phyloP scores from a whole-genome alignment of 2,888 invertebrate species.

The Mythimna lalbum region DNA sequence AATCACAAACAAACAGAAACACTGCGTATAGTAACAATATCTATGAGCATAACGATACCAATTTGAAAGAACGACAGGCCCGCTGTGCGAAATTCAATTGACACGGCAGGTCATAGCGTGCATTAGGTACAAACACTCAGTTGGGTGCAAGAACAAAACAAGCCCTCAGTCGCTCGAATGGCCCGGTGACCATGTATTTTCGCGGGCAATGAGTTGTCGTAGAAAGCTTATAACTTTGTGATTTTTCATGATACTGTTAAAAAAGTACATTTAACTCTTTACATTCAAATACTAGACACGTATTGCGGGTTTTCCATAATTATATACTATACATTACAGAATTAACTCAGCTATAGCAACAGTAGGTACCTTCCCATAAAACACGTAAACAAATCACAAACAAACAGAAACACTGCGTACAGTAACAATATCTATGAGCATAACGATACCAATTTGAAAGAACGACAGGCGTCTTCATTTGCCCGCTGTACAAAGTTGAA shows the following conservation, averaged over 20 bases:
- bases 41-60: constrained; percentile 69
- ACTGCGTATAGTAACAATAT: constrained; percentile 59
- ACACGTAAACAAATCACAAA: constrained; percentile 9
- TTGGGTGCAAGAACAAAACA: no score
- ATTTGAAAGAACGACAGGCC: constrained; percentile 72
- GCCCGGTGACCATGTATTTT: no score
- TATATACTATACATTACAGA: no score
- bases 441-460: constrained; percentile 74
- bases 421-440: constrained; percentile 65
- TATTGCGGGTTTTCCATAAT: no score
- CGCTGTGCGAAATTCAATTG: constrained; percentile 76
- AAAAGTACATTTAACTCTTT: no score
- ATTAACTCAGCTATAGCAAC: background rate
- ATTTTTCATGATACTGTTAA: no score
- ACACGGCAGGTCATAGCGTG: no score
- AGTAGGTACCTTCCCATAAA: constrained; percentile 4
- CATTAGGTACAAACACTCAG: no score
- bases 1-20: constrained; percentile 6
- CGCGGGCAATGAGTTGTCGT: no score
- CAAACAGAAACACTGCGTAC: constrained; percentile 14
- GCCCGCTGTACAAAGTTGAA: constrained; percentile 74
- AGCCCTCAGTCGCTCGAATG: no score
- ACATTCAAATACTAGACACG: no score
- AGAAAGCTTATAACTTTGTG: no score
- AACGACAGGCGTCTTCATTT: constrained; percentile 76